Base-by-base conservation (phyloP, 2,113 vertebrate species). In the Amphilophus citrinellus region DNA sequence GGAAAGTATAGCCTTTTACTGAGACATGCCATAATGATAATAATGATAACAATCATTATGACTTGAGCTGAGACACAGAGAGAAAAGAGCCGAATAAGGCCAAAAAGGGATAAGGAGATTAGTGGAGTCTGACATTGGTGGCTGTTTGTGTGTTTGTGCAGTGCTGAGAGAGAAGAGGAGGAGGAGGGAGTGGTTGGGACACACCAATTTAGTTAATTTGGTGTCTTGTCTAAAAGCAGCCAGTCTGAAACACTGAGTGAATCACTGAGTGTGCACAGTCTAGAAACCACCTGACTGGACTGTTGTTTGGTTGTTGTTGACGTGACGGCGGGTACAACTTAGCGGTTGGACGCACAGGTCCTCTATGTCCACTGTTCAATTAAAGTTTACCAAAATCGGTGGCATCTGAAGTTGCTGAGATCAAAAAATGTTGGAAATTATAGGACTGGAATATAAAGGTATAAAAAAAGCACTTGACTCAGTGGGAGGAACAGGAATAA, bases 151-250 rank as follows among this genome's bases (percentile, higher is more conserved):
- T 84, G 80, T 84, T 2, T 82, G 66, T 86, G 76, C 24, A 3
- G 61, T 58, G 57, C 32, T 37, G n/a, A 24, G 76, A 60, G 59
- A 42, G 39, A 47, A 39, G 20, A 18, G 59, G 11, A 22, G 59
- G 11, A 22, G 18, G 35, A 44, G 56, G 82, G 73, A 47, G 78
- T 59, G 62, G 83, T 77, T 39, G 17, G 77, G 47, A 77, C 73
- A 37, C 89, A 80, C 60, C 82, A 90, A 86, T 91, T 87, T 15
- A 89, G 44, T 87, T 92, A 87, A 91, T 91, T 91, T 89, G 87
- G 81, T 79, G 89, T 94, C 84, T 92, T 89, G 84, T 88, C 84
- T 88, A 91, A 93, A 94, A 93, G 85, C 80, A 87, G 84, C 57
- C 76, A 7, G 79, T 87, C 87, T 93, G 80, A 88, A 92, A 87